Evolutionary conservation across 1,140 invertebrate species (phyloP), one percentile per base, ranked within the genome.

Genomic region (Drosophila varians): DNA sequence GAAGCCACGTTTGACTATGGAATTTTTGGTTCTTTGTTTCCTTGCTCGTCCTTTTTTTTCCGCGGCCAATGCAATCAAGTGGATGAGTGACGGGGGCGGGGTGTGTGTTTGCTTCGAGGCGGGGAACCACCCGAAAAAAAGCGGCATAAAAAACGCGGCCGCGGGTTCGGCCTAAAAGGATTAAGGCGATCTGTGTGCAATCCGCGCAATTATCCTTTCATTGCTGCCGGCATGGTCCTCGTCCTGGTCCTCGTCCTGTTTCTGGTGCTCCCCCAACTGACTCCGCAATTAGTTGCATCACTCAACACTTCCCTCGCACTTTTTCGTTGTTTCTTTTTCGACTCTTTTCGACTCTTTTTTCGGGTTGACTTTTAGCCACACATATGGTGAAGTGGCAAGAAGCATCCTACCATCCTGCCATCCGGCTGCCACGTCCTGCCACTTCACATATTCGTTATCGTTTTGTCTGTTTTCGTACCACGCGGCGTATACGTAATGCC

Each of bases 181-280:
- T 87, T 87, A 87, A 87, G 82, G 82, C 82, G 82, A 87, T 87
- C 82, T 88, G 82, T 72, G 83, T 72, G 82, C 82, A 87, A 87
- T 87, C 82, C 82, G 82, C 83, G 74, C 82, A 87, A 87, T 87
- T 87, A 87, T 87, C 82, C 82, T 86, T 86, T 86, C 80, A 86
- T 80, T 73, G 78, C 57, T 76, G 68, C 48, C 68, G 47, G 68
- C 47, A 43, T 31, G 34, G 28, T 31, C 28, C 28, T 31, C 28
- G 28, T 31, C 9, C 28, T 31, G 8, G 12, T 36, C 11, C 34
- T n/a, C n/a, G n/a, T 38, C 12, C 14, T 12, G 12, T 4, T 16
- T 5, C 36, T 38, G n/a, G n/a, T n/a, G 36, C 52, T 43, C 46
- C 58, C 45, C 57, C 51, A 16, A 26, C 40, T 38, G 55, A 54